These are phyloP conservation scores for Polydrusus tereticollis DNA, from an alignment of 2,888 invertebrate species.

Conservation along the genomic window DNA sequence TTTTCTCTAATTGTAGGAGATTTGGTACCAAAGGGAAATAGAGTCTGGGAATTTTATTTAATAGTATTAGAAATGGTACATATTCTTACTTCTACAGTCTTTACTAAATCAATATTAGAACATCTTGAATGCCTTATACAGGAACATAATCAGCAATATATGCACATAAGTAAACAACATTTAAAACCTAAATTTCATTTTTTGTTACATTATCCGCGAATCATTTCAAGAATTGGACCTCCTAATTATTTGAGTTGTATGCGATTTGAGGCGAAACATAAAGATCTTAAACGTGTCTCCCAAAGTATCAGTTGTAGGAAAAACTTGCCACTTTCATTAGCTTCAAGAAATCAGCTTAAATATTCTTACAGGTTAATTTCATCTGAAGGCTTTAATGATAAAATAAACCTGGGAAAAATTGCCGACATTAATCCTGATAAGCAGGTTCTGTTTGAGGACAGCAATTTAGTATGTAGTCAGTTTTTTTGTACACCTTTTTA, in stretches of 20 bases:
- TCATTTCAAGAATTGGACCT: constrained; percentile 44
- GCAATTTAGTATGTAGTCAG: not conserved
- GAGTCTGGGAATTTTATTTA: constrained; percentile 36
- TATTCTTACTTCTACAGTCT: not conserved
- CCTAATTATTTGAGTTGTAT: constrained; percentile 27
- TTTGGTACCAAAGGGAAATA: not conserved
- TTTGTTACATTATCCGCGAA: constrained; percentile 46
- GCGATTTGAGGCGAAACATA: constrained; percentile 47
- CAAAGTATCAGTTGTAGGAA: not conserved
- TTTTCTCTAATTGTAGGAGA: constrained; percentile 37
- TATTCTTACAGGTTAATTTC: not conserved
- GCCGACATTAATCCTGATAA: not conserved
- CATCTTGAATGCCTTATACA: constrained; percentile 32
- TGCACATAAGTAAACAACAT: constrained; percentile 14
- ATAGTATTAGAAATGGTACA: not conserved
- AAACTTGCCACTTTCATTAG: constrained; percentile 16
- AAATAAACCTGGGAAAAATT: not conserved
- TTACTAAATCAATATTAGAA: constrained; percentile 17
- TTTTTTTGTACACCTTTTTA: not conserved
- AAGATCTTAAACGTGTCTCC: constrained; percentile 30
- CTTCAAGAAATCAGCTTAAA: constrained; percentile 7
- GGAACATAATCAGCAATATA: constrained; percentile 34
- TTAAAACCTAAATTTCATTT: constrained; percentile 50
- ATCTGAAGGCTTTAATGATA: not conserved
- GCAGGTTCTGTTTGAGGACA: not conserved